Conservation (phyloP, 2,888 invertebrate species). For the Lasioglossum pauxillum region DNA sequence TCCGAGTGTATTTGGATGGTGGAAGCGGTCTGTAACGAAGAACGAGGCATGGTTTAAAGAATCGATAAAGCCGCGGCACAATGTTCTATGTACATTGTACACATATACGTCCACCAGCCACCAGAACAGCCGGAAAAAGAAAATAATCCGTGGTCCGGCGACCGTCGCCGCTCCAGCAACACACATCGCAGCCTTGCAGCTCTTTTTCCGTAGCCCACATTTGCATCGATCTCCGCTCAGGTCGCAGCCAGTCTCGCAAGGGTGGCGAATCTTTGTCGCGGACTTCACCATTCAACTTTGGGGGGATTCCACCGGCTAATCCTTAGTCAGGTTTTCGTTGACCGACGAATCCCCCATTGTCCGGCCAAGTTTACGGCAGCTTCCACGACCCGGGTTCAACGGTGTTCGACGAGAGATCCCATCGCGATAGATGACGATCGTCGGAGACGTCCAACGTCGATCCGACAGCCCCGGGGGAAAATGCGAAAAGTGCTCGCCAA, state of each 20-base stretch:
- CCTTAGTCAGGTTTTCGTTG: slow-evolving; percentile 35
- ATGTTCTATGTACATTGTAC: background rate
- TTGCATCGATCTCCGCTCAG: slow-evolving; percentile 27
- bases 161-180: background rate
- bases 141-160: background rate
- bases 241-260: slow-evolving; percentile 6
- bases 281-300: background rate
- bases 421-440: background rate
- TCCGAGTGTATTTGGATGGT: background rate
- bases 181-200: slow-evolving; percentile 5
- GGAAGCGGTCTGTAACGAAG: background rate
- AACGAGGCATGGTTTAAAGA: background rate
- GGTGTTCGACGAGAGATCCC: background rate
- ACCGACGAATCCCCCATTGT: background rate
- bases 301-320: slow-evolving; percentile 39
- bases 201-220: slow-evolving; percentile 30
- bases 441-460: background rate
- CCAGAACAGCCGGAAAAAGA: slow-evolving; percentile 12
- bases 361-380: background rate
- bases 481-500: slow-evolving; percentile 16
- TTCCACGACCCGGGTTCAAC: background rate
- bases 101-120: background rate
- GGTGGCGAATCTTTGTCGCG: slow-evolving; percentile 45
- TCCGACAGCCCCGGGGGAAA: background rate
- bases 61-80: background rate